Evolutionary conservation across 2,113 vertebrate genomes (phyloP), one percentile per base, ranked within the genome.

Genomic region (Phyllostomus hastatus): DNA sequence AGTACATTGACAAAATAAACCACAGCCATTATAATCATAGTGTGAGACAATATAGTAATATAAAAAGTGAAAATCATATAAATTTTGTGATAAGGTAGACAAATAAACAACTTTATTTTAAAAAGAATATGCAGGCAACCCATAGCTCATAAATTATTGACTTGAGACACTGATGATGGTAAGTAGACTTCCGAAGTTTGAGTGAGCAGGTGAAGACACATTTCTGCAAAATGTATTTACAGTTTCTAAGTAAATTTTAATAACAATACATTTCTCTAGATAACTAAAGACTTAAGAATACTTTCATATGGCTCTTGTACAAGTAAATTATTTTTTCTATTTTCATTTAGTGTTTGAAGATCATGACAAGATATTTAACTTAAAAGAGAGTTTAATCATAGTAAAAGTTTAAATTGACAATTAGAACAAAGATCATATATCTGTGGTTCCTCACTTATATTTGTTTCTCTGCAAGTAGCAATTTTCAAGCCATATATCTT

Each of bases 401-500:
- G 16, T 61, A 80, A 38, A 84, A 88, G 33, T 75, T 94, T 90
- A 84, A 88, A 90, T 85, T 94, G 33, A 90, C 66, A 57, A 94
- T 94, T 82, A 82, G 50, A 75, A 70, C 54, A 92, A 50, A 78
- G 12, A 82, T 95, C 26, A 79, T 43, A 6, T 84, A 38, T 54
- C 22, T 26, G 2, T 59, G 15, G 31, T 70, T 90, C 50, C 50
- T 94, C 38, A 67, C 4, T 67, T 67, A 69, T 33, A 33, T 43
- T 90, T 86, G 79, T 92, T 81, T 41, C 57, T 59, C 41, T 12
- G 4, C 5, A 75, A 83, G 24, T 48, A 73, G 24, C 2, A 91
- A 66, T 94, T 92, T 95, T 95, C 24, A 94, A 88, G 78, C 52
- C 19, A 91, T 90, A 3, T 75, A 88, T 89, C 80, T 97, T 75